Conservation (phyloP, 2,113 vertebrate genomes). For the Phalacrocorax aristotelis region DNA sequence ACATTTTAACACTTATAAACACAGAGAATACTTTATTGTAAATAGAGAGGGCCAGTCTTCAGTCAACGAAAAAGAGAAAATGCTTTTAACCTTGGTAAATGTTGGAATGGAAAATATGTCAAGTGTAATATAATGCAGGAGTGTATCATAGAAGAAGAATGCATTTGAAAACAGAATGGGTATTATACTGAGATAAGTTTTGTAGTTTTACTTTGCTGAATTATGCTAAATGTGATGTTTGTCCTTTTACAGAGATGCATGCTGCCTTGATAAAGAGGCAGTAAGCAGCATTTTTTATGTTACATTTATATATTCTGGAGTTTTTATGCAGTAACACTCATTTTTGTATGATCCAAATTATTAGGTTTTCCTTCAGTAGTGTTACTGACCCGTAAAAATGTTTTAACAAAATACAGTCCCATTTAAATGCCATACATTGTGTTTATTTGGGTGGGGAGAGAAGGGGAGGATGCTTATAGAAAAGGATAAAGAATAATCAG, state of each 20-base stretch:
- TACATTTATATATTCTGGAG: not conserved
- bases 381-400: not conserved
- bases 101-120: not conserved
- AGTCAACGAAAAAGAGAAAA: not conserved
- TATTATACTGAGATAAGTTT: not conserved
- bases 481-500: not conserved
- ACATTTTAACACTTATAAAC: not conserved
- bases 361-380: not conserved
- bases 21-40: not conserved
- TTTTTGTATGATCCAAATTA: not conserved
- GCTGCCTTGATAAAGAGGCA: not conserved
- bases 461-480: not conserved
- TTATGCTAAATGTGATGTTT: not conserved
- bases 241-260: not conserved
- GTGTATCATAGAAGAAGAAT: not conserved
- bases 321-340: not conserved
- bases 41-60: not conserved
- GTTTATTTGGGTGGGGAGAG: not conserved
- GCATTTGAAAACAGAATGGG: not conserved
- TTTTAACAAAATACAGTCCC: not conserved
- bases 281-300: not conserved
- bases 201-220: not conserved
- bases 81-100: not conserved
- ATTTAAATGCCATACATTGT: not conserved
- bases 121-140: not conserved